Evolutionary conservation across 2,113 vertebrate species (phyloP).

Genomic region (Xyrauchen texanus): DNA sequence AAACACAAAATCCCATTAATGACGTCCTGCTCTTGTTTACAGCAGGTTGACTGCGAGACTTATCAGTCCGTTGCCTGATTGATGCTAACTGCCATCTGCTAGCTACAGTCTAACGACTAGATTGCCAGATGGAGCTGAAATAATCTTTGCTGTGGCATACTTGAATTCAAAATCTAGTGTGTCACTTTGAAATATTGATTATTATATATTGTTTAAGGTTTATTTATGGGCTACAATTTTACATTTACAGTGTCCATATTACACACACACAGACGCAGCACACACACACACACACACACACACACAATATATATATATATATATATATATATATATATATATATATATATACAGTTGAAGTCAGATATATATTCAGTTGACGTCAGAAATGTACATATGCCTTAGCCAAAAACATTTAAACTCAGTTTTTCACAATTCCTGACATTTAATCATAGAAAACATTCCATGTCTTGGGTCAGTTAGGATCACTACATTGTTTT

Average conservation of each 20-base stretch:
- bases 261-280: no score
- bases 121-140: conserved; percentile 44
- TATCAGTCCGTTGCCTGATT: conserved; percentile 47
- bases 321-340: no score
- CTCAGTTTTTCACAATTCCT: no score
- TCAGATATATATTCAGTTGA: no score
- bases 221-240: neutral
- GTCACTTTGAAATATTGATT: conserved; percentile 30
- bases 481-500: no score
- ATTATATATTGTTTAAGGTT: neutral
- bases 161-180: conserved; percentile 16
- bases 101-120: conserved; percentile 46
- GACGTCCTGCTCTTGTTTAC: conserved; percentile 48
- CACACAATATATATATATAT: no score
- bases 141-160: conserved; percentile 14
- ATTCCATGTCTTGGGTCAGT: no score
- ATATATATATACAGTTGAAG: no score
- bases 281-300: no score
- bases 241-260: neutral
- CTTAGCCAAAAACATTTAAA: no score
- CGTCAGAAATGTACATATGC: no score
- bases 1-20: conserved; percentile 32
- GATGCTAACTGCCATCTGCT: conserved; percentile 45
- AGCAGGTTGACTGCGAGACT: conserved; percentile 52
- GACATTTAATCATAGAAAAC: no score